These are phyloP conservation scores for Archivesica marissinica DNA, from an alignment of 1,140 invertebrate species.

Conservation along the genomic window DNA sequence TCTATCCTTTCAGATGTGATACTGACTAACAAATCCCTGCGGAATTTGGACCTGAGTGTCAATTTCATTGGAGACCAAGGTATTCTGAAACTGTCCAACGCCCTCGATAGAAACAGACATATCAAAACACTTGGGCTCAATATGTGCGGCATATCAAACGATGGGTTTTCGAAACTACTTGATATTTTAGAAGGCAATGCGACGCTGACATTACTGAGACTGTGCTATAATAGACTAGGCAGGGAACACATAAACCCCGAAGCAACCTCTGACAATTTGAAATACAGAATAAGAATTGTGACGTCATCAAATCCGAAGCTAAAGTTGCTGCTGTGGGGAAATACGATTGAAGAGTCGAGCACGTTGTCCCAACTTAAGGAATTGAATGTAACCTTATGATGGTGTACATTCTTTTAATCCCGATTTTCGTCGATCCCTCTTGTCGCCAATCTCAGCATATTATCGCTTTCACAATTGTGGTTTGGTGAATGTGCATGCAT, in stretches of 20 bases:
- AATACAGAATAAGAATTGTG: constrained; percentile 77
- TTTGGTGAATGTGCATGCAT: too few species aligned
- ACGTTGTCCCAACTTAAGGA: constrained; percentile 7
- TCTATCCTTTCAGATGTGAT: constrained; percentile 75
- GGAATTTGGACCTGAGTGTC: constrained; percentile 78
- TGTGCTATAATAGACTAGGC: constrained; percentile 79
- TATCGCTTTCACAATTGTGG: too few species aligned
- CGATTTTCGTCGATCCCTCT: too few species aligned
- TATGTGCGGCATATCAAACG: constrained; percentile 82
- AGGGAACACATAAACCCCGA: constrained; percentile 72
- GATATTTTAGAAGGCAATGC: constrained; percentile 79
- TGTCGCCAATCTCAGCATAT: too few species aligned
- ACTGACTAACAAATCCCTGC: constrained; percentile 75
- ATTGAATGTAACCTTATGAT: background rate
- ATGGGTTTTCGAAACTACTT: constrained; percentile 79
- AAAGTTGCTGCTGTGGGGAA: constrained; percentile 82
- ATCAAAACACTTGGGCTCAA: constrained; percentile 80
- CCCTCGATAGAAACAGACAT: constrained; percentile 77
- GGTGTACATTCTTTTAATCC: too few species aligned
- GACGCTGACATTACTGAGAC: constrained; percentile 74
- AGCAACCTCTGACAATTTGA: constrained; percentile 76
- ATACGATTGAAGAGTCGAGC: constrained; percentile 76
- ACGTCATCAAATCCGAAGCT: constrained; percentile 82
- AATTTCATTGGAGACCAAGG: constrained; percentile 80
- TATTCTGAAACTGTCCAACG: constrained; percentile 73